phyloP scores from a whole-genome alignment of 2,888 invertebrate species.

The Lasioglossum calceatum region DNA sequence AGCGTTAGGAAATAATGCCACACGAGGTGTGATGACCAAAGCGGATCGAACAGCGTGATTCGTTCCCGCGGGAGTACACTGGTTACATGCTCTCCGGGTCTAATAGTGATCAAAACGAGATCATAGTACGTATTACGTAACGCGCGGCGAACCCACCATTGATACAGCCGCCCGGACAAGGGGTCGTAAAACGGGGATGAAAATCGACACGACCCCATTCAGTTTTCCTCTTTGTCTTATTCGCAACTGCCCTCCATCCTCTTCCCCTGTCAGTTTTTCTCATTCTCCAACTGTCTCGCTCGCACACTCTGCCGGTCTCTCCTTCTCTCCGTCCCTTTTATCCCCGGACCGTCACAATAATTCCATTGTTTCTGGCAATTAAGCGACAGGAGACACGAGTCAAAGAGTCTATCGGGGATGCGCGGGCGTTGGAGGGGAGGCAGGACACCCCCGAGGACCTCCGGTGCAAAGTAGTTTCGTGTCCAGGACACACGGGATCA shows the following conservation, averaged over 20 bases:
- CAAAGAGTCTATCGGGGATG: slow-evolving; percentile 27
- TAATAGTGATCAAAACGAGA: slow-evolving; percentile 44
- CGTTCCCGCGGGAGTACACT: slow-evolving; percentile 12
- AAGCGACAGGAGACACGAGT: slow-evolving; percentile 61
- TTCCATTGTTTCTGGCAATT: slow-evolving; percentile 72
- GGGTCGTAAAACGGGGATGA: slow-evolving; percentile 40
- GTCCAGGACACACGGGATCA: slow-evolving; percentile 64
- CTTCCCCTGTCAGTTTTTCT: slow-evolving; percentile 7
- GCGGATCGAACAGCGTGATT: not conserved
- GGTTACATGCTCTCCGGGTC: slow-evolving; percentile 26
- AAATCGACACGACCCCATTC: slow-evolving; percentile 53
- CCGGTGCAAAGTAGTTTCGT: slow-evolving; percentile 49
- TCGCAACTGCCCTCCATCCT: not conserved
- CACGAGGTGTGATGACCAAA: not conserved
- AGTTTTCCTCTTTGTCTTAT: slow-evolving; percentile 26
- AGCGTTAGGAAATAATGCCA: not conserved
- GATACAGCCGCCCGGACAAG: slow-evolving; percentile 31
- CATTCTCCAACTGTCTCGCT: not conserved
- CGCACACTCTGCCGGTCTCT: not conserved
- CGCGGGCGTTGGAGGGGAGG: not conserved
- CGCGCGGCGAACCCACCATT: slow-evolving; percentile 28
- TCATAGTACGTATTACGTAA: slow-evolving; percentile 37
- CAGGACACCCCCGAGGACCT: slow-evolving; percentile 42
- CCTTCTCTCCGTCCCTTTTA: slow-evolving; percentile 32
- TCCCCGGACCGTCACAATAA: slow-evolving; percentile 61